These are phyloP conservation scores for Volucella inflata DNA, from an alignment of 2,888 invertebrate species.

Conservation along the genomic window DNA sequence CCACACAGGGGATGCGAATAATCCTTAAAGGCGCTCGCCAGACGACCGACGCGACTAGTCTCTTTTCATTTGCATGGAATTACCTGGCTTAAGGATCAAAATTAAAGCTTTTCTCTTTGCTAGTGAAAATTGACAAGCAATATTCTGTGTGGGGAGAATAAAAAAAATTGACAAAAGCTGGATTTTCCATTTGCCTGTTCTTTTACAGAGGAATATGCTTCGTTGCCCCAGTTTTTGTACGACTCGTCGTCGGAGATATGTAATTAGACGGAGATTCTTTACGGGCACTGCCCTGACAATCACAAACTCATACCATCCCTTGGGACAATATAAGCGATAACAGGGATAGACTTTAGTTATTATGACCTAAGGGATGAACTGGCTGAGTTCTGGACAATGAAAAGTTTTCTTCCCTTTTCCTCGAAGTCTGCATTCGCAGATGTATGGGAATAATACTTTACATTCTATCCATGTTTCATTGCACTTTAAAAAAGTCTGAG, in stretches of 20 bases:
- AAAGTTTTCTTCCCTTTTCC: too few species aligned
- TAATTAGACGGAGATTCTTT: constrained; percentile 43
- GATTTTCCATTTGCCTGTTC: neutral
- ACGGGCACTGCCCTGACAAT: constrained; percentile 25
- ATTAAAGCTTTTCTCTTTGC: constrained; percentile 29
- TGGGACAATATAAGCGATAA: neutral
- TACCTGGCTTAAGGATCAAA: constrained; percentile 47
- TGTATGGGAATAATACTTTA: too few species aligned
- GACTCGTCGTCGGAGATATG: constrained; percentile 35
- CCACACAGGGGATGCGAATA: too few species aligned
- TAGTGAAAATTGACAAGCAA: constrained; percentile 1
- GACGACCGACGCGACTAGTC: neutral
- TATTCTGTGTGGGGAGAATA: neutral
- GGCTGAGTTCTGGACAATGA: too few species aligned
- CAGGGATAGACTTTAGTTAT: too few species aligned
- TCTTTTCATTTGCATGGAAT: constrained; percentile 58
- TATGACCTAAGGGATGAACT: too few species aligned
- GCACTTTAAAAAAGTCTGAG: too few species aligned
- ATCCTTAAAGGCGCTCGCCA: neutral
- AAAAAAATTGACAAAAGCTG: constrained; percentile 8
- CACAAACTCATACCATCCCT: constrained; percentile 16
- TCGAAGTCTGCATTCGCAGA: too few species aligned
- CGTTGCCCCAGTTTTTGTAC: constrained; percentile 6
- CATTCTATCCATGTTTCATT: too few species aligned
- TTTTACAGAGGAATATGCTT: constrained; percentile 22